A percentile compares a stretch with the other conserved stretches of the same genome.
Conservation (phyloP, 1,140 invertebrate genomes). For the Asbolus verrucosus region DNA sequence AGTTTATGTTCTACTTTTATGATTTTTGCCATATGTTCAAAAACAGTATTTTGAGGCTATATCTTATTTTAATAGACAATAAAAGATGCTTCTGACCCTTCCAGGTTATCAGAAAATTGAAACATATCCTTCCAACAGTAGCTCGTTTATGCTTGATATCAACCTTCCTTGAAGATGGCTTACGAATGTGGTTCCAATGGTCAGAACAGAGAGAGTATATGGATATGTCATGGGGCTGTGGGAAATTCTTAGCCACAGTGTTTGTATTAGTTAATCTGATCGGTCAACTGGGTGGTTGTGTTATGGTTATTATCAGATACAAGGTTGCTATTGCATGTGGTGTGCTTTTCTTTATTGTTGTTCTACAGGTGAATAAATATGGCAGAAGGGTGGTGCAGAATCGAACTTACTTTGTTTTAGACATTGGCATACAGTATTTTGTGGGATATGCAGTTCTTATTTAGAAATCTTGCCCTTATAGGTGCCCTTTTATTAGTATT, state of each 20-base stretch:
- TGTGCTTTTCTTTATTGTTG: constrained; percentile 95
- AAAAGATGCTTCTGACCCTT: constrained; percentile 48
- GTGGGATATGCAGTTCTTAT: constrained; percentile 97
- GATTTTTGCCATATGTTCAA: constrained; percentile 41
- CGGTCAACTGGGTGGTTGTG: constrained; percentile 94
- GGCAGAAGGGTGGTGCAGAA: too few species aligned
- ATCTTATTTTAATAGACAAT: neutral
- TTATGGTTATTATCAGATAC: constrained; percentile 94
- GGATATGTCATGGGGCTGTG: constrained; percentile 98
- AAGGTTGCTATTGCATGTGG: constrained; percentile 96
- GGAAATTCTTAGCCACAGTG: constrained; percentile 90
- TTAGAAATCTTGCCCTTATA: constrained; percentile 94
- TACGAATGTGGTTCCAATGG: constrained; percentile 99
- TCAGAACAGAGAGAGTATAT: constrained; percentile 98
- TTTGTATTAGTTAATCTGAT: constrained; percentile 95
- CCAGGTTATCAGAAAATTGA: constrained; percentile 92
- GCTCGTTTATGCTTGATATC: constrained; percentile 98
- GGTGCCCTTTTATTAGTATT: constrained; percentile 94
- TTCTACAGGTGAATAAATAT: constrained; percentile 82
- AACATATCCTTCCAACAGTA: constrained; percentile 94
- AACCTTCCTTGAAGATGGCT: constrained; percentile 98
- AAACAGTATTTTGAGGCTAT: too few species aligned
- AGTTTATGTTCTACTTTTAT: too few species aligned
- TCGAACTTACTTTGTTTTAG: constrained; percentile 71
- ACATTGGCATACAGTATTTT: constrained; percentile 98